Evolutionary conservation across 2,797 vertebrate genomes (phyloP), one percentile per base, ranked within the genome.

Genomic region (Darevskia nairensis): DNA sequence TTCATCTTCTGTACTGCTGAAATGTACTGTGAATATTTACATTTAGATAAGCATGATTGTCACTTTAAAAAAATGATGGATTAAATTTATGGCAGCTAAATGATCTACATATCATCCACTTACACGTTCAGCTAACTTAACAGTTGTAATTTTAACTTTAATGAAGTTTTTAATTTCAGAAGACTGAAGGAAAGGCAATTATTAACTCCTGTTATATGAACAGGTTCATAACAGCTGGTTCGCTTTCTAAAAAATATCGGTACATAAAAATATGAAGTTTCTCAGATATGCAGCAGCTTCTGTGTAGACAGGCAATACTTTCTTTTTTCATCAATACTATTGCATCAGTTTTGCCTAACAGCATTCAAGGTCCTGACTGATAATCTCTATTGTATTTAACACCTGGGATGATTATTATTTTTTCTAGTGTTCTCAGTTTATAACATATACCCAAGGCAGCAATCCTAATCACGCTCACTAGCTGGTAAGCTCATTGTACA

Each of bases 191-290:
- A 66, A 84, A 88, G 4, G 11, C 61, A 85, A 11, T 55, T 92
- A 25, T 79, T 89, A 87, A 72, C 82, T 88, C 84, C 23, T 74
- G 19, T n/a, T 92, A 90, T 90, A 92, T 68, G 11, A 82, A n/a
- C 88, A 91, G 13, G 66, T 88, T 84, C 41, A 86, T 25, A 80
- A 88, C 86, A 91, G 91, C 90, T 92, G 84, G 64, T 72, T 72
- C 3, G 50, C 50, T 55, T 55, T 55, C 50, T 35, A 35, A 35
- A 72, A 72, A 72, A 72, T 41, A 41, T 1, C 39, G 3, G 32
- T 29, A 71, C 10, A 10, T 29, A 10, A 71, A 27, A 68, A 68
- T 35, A 55, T 55, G 50, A 55, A 55, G 13, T 55, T 55, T 55
- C 50, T 55, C 50, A 55, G 50, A 72, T 72, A 35, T 35, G 71